Percentiles rank a stretch among this genome's conserved stretches.
These are phyloP conservation scores for Argya squamiceps DNA, from an alignment of 2,797 vertebrate genomes.

Conservation along the genomic window DNA sequence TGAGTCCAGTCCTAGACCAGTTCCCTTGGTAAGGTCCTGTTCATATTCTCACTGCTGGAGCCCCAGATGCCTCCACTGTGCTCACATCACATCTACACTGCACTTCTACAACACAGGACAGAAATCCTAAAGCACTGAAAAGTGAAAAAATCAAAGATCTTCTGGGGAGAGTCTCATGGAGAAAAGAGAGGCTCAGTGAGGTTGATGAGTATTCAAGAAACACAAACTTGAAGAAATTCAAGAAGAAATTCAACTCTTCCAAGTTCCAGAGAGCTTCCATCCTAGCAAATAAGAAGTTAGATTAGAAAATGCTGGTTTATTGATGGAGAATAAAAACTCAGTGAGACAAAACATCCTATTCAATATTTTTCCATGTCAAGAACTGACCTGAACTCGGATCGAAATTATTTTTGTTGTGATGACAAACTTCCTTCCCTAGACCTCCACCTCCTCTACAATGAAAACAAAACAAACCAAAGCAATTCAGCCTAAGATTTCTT, in stretches of 20 bases:
- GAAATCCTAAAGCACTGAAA: not conserved
- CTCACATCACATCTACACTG: not conserved
- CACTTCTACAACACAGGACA: not conserved
- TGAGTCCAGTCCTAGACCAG: not conserved
- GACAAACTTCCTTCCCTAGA: not conserved
- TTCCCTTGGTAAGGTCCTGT: rapidly evolving
- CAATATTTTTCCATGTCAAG: not conserved
- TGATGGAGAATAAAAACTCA: not conserved
- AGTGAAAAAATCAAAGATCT: not conserved
- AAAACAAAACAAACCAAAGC: not conserved
- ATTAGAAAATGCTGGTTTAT: not conserved
- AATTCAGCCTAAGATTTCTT: not conserved
- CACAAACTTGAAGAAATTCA: too few species aligned
- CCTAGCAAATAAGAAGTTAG: not conserved
- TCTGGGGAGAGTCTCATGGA: not conserved
- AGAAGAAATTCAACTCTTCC: not conserved
- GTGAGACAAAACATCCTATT: not conserved
- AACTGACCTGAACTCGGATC: not conserved
- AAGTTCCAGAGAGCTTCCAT: not conserved
- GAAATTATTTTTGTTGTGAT: not conserved
- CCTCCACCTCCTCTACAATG: not conserved
- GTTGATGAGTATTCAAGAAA: not conserved
- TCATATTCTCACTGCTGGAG: not conserved
- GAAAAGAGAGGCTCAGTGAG: not conserved
- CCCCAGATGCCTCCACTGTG: not conserved